These are phyloP conservation scores for Tribolium castaneum DNA, from an alignment of 1,140 invertebrate genomes.

Conservation along the genomic window DNA sequence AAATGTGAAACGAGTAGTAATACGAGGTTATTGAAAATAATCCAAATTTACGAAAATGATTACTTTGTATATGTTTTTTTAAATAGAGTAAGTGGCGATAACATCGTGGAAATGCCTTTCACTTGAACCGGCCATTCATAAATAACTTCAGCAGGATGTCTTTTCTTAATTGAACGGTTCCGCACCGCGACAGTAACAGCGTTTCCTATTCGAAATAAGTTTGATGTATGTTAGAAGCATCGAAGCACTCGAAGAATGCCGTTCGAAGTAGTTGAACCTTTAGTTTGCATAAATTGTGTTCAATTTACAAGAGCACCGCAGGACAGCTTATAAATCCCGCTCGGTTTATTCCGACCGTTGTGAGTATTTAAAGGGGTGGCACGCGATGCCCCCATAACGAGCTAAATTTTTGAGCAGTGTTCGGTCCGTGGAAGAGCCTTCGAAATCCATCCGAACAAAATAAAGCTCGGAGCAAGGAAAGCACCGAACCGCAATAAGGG, in stretches of 20 bases:
- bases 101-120: neutral
- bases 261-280: neutral
- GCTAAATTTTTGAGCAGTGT: neutral
- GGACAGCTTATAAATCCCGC: constrained; percentile 27
- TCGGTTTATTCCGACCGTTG: constrained; percentile 4
- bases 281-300: constrained; percentile 28
- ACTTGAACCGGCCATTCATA: neutral
- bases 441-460: constrained; percentile 23
- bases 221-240: neutral
- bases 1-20: too few species aligned
- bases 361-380: neutral
- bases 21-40: too few species aligned
- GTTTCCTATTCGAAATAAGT: neutral
- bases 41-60: too few species aligned
- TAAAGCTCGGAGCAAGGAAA: constrained; percentile 29
- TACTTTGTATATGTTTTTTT: too few species aligned
- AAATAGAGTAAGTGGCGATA: neutral
- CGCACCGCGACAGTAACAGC: neutral
- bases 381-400: neutral
- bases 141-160: neutral
- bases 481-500: constrained; percentile 40
- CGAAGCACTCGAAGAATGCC: constrained; percentile 18
- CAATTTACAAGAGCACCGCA: constrained; percentile 31
- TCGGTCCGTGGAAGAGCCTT: neutral
- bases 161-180: neutral